Evolutionary conservation across 2,113 vertebrate genomes (phyloP), one percentile per base, ranked within the genome.

Genomic region (Perccottus glenii): DNA sequence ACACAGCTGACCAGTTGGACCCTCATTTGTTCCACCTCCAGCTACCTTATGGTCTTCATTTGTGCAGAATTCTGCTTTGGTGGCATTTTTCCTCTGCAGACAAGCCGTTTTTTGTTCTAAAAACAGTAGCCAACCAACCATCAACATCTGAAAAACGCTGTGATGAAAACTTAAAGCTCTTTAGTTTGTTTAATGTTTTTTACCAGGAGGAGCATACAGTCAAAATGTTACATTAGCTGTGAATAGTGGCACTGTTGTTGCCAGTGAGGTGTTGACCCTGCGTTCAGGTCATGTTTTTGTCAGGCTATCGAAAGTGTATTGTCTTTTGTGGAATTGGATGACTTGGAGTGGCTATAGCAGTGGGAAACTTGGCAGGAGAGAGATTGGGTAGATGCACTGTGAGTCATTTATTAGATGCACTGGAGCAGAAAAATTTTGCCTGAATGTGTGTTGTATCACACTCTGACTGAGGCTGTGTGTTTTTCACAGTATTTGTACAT

Each of bases 1-100:
- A 44, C 40, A 59, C 43, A 67, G 53, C 42, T 46, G 71, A 75
- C 60, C 74, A 75, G 64, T 57, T 35, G 59, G 59, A 70, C 32
- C 63, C 49, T 15, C 15, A 27, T 11, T 60, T 64, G 5, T 12
- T 53, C n/a, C 11, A 44, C 46, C 51, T 32, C 19, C 46, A 60
- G 53, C 8, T 36, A 6, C 53, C 71, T 62, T 60, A 62, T 68
- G 62, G 55, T 46, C 11, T 75, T 82, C 36, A 43, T 59, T 40
- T 46, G 47, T 49, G 59, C 61, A 45, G 38, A 48, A 67, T 49
- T 44, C 38, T 11, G 46, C 47, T 57, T 9, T 9, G 42, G 52
- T 47, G 44, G 19, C 61, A 48, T 60, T 11, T 33, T 44, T 59
- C 60, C 4, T 8, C 63, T 64, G 64, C 60, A 64, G 53, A 66